Evolutionary conservation across 2,113 vertebrate genomes (phyloP).

Genomic region (Struthidea cinerea): DNA sequence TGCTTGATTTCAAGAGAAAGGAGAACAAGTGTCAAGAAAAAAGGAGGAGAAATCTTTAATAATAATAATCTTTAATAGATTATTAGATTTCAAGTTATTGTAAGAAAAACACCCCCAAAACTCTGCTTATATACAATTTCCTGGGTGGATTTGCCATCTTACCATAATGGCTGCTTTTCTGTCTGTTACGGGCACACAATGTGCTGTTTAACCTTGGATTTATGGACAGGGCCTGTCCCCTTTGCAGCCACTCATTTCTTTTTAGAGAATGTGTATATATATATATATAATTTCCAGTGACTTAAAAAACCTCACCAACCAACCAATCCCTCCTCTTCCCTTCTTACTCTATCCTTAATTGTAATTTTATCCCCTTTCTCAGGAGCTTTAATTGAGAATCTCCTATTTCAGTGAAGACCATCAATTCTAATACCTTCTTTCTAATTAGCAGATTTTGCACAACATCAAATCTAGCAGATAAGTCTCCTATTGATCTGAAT

Average conservation of each 20-base stretch:
- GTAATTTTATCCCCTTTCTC: background rate
- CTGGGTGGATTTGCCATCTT: background rate
- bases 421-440: constrained; percentile 13
- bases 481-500: constrained; percentile 15
- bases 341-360: background rate
- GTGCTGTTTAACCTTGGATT: background rate
- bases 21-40: background rate
- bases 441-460: constrained; percentile 42
- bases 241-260: background rate
- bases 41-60: background rate
- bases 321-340: background rate
- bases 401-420: constrained; percentile 10
- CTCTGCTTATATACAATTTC: background rate
- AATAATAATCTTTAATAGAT: background rate
- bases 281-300: background rate
- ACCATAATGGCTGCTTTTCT: background rate
- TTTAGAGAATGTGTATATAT: background rate
- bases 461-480: constrained; percentile 12
- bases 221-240: background rate
- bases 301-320: background rate
- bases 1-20: background rate
- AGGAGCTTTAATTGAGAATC: constrained; percentile 2
- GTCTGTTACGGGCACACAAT: background rate
- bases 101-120: background rate
- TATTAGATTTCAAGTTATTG: background rate